Evolutionary conservation across 2,113 vertebrate species (phyloP).

Genomic region (Mus pahari): DNA sequence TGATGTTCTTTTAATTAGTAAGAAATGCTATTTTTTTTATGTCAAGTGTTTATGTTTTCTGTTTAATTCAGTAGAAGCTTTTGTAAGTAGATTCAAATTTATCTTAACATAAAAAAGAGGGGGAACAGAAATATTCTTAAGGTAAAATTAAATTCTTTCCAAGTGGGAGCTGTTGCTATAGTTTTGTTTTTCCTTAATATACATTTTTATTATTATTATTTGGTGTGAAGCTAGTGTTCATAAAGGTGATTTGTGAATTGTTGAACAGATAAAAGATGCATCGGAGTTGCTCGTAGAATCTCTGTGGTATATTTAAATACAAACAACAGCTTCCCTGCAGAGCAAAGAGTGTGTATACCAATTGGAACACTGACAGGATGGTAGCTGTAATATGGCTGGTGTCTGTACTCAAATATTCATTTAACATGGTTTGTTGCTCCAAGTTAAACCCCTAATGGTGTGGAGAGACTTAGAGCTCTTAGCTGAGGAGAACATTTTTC

Average conservation of each 20-base stretch:
- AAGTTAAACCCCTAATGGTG: background rate
- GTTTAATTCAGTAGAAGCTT: constrained; percentile 47
- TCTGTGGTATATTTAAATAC: constrained; percentile 42
- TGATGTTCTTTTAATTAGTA: constrained; percentile 58
- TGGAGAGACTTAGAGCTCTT: constrained; percentile 34
- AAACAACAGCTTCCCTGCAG: background rate
- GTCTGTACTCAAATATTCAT: constrained; percentile 32
- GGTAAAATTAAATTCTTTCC: constrained; percentile 63
- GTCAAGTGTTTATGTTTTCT: constrained; percentile 13
- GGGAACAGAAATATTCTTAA: constrained; percentile 30
- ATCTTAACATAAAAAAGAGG: constrained; percentile 53
- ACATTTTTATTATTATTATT: constrained; percentile 53
- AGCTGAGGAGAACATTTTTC: constrained; percentile 8
- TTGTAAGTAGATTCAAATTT: constrained; percentile 57
- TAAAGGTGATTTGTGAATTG: constrained; percentile 70
- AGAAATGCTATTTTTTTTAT: background rate
- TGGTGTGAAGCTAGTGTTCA: constrained; percentile 41
- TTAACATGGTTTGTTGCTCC: constrained; percentile 13
- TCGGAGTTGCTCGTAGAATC: background rate
- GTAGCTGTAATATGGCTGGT: constrained; percentile 18
- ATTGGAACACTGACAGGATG: constrained; percentile 41
- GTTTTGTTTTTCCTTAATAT: constrained; percentile 59
- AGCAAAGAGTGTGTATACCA: constrained; percentile 60
- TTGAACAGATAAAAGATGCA: constrained; percentile 55
- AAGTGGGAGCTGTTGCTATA: constrained; percentile 29